A percentile compares a stretch with the other conserved stretches of the same genome.
These are phyloP conservation scores for Aurelia sp. DNA, from an alignment of 30 jellyfish, hydroid and myxozoan genomes.

Conservation along the genomic window DNA sequence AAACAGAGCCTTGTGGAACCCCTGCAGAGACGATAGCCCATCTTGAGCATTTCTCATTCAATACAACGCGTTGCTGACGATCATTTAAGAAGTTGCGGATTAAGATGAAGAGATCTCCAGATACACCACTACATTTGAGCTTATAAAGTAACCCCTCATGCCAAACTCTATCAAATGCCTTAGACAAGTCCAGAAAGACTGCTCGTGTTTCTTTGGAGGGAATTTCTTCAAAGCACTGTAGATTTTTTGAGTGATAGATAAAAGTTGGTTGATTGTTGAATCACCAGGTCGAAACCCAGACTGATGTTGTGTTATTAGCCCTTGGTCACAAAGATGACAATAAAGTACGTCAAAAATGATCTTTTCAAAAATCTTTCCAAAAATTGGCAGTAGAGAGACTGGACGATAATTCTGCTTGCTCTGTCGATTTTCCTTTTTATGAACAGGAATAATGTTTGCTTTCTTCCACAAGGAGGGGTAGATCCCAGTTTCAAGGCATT, in stretches of 20 bases:
- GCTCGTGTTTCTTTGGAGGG: conserved; percentile 66
- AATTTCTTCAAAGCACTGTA: conserved; percentile 61
- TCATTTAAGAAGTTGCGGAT: no score
- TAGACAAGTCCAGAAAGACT: conserved; percentile 64
- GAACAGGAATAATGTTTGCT: no score
- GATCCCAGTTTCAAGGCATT: no score
- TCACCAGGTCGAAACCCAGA: conserved; percentile 59
- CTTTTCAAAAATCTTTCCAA: conserved; percentile 18
- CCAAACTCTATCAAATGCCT: conserved; percentile 73
- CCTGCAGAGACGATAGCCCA: no score
- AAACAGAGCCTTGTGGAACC: no score
- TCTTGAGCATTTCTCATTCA: no score
- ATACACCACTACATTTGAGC: conserved; percentile 46
- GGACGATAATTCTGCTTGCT: not conserved
- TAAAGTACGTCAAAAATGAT: conserved; percentile 37
- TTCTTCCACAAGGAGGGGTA: no score
- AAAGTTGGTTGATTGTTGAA: conserved; percentile 37
- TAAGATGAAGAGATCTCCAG: conserved; percentile 37
- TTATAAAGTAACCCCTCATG: conserved; percentile 66
- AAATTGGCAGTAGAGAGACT: no score
- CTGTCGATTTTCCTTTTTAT: no score
- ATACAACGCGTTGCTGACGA: no score
- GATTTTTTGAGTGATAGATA: conserved; percentile 37
- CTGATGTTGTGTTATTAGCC: conserved; percentile 36
- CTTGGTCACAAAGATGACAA: conserved; percentile 36